Percentiles rank a stretch among this genome's conserved stretches.
Conservation (phyloP, 2,113 vertebrate genomes). For the Passer montanus region DNA sequence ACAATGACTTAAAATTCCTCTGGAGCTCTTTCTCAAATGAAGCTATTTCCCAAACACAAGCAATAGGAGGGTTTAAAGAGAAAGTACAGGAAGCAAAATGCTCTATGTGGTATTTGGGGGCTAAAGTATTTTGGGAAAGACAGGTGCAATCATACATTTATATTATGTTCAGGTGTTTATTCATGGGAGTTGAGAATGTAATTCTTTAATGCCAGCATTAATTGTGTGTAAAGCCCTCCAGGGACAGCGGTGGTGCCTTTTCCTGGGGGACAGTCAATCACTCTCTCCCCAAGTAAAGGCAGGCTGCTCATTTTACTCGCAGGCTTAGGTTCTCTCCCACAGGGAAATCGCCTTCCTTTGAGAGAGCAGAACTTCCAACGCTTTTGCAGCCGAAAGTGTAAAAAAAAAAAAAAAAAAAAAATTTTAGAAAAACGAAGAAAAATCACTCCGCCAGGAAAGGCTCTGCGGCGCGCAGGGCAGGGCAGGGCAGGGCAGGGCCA, state of each 20-base stretch:
- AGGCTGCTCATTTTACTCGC: not conserved
- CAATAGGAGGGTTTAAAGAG: not conserved
- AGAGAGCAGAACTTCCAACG: not conserved
- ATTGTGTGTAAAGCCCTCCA: not conserved
- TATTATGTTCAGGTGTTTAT: not conserved
- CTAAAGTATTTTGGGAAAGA: not conserved
- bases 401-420: too few species aligned
- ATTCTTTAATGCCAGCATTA: not conserved
- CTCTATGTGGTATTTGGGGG: fast-evolving
- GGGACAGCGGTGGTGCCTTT: not conserved
- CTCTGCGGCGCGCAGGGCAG: not conserved
- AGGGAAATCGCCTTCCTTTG: not conserved
- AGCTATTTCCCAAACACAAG: not conserved
- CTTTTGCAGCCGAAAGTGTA: not conserved
- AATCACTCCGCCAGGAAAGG: too few species aligned
- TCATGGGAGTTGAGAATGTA: not conserved
- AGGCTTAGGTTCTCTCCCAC: not conserved
- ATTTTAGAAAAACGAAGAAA: too few species aligned
- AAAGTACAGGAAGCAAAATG: not conserved
- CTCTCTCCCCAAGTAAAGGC: not conserved
- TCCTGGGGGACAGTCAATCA: not conserved
- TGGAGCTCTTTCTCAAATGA: not conserved
- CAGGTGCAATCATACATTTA: not conserved
- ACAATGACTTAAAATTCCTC: not conserved
- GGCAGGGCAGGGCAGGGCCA: too few species aligned